Percentiles rank a stretch among this genome's conserved stretches.
Conservation (phyloP, 2,113 vertebrate genomes). For the Tupaia chinensis region DNA sequence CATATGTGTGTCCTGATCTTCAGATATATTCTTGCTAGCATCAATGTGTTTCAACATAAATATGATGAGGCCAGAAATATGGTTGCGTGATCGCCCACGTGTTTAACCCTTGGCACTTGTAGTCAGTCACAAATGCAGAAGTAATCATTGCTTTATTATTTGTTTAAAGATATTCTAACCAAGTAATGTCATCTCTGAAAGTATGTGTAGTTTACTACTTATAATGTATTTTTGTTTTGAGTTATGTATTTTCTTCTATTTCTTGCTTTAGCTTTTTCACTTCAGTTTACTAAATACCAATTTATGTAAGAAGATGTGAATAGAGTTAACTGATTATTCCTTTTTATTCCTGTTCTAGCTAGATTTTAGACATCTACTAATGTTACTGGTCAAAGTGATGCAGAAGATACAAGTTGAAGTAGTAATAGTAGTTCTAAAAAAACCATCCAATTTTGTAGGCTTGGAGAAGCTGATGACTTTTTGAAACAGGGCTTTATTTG, state of each 20-base stretch:
- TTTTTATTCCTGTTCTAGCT: background rate
- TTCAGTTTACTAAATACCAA: background rate
- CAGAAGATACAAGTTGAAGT: background rate
- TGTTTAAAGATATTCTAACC: background rate
- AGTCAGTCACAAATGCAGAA: background rate
- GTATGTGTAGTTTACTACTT: background rate
- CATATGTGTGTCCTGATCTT: background rate
- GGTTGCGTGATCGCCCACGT: background rate
- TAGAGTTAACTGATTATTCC: background rate
- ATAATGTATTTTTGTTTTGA: constrained; percentile 3
- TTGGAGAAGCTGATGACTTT: background rate
- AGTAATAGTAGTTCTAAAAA: background rate
- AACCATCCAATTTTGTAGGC: background rate
- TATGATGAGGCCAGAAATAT: background rate
- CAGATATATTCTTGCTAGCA: background rate
- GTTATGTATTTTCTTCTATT: background rate
- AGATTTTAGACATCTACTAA: background rate
- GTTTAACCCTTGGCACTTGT: background rate
- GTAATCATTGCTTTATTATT: background rate
- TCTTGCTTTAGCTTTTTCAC: background rate
- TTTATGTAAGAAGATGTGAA: background rate
- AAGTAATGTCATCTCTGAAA: background rate
- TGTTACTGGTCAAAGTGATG: background rate
- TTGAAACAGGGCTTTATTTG: background rate
- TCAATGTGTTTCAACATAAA: background rate